Evolutionary conservation across 2,113 vertebrate genomes (phyloP).

Genomic region (Gallinago paraguaiae): DNA sequence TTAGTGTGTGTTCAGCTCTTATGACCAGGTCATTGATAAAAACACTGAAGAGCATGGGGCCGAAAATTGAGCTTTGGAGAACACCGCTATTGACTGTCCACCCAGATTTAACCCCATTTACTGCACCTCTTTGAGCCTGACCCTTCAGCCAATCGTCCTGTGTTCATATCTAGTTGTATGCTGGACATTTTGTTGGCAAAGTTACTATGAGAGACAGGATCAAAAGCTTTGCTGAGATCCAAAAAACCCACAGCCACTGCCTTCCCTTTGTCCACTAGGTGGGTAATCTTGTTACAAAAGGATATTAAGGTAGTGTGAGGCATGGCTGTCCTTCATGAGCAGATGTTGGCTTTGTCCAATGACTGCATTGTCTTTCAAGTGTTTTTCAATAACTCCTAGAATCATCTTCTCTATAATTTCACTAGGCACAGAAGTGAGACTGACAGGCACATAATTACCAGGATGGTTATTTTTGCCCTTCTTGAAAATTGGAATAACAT

Average conservation of each 20-base stretch:
- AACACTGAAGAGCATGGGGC: background rate
- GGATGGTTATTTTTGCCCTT: background rate
- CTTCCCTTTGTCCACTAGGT: background rate
- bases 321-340: background rate
- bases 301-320: background rate
- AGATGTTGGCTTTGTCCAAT: background rate
- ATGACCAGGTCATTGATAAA: background rate
- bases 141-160: background rate
- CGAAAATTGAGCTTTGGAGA: background rate
- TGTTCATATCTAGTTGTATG: background rate
- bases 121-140: background rate
- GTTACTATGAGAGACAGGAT: background rate
- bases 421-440: background rate
- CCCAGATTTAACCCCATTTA: background rate
- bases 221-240: background rate
- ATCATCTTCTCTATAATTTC: slow-evolving; percentile 7
- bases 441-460: background rate
- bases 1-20: background rate
- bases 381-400: background rate
- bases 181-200: background rate
- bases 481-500: background rate
- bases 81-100: background rate
- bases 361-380: background rate
- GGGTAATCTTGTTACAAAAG: background rate
- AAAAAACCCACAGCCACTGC: background rate